Conservation (phyloP, 1,140 invertebrate genomes). For the Caenorhabditis remanei region DNA sequence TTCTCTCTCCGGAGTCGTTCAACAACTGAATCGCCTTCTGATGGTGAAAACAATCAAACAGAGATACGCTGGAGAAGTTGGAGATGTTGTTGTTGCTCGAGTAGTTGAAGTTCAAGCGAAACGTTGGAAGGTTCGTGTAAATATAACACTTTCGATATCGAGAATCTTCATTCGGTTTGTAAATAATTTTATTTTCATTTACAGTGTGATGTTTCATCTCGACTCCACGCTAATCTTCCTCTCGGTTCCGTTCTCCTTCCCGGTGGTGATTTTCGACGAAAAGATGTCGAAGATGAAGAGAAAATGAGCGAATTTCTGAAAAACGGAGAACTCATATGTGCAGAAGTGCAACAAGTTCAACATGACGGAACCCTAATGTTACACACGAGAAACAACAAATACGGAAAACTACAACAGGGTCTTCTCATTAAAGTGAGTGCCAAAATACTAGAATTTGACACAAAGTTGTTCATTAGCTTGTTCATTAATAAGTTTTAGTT, state of each 20-base stretch:
- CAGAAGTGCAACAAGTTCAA: constrained; percentile 85
- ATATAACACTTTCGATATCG: neutral
- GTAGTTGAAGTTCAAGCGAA: constrained; percentile 89
- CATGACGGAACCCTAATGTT: constrained; percentile 91
- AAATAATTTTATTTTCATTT: neutral
- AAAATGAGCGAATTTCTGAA: constrained; percentile 94
- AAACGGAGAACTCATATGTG: constrained; percentile 96
- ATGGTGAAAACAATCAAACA: constrained; percentile 90
- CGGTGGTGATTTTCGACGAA: constrained; percentile 91
- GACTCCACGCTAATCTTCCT: constrained; percentile 88
- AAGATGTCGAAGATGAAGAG: constrained; percentile 95
- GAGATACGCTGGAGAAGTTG: constrained; percentile 87
- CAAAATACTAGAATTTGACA: too few species aligned
- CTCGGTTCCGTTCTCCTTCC: constrained; percentile 96
- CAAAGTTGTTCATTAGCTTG: too few species aligned
- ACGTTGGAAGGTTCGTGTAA: constrained; percentile 84
- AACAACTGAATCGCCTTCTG: constrained; percentile 94
- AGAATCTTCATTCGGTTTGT: too few species aligned
- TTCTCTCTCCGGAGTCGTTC: constrained; percentile 91
- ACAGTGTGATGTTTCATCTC: constrained; percentile 86
- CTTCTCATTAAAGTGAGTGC: constrained; percentile 84
- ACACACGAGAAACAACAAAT: constrained; percentile 95
- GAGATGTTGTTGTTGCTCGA: constrained; percentile 94
- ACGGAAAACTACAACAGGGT: constrained; percentile 93
- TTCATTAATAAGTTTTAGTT: too few species aligned